Conservation (phyloP, 2,113 vertebrate species). For the Calypte anna region DNA sequence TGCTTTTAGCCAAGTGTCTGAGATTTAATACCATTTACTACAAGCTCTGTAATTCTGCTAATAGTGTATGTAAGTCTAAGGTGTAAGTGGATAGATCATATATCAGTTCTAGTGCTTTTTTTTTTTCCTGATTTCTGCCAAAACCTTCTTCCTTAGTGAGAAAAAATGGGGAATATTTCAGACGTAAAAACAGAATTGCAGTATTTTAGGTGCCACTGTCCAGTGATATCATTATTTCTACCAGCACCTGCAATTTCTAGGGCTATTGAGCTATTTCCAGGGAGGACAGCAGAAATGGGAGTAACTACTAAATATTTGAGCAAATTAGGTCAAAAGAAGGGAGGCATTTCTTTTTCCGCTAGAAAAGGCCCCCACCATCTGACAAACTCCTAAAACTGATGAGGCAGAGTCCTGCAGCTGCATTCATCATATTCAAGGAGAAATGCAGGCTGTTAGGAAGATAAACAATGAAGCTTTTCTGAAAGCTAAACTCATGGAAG, state of each 20-base stretch:
- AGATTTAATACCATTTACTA: not conserved
- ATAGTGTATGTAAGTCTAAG: not conserved
- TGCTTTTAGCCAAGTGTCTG: not conserved
- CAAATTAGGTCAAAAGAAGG: not conserved
- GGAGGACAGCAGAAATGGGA: not conserved
- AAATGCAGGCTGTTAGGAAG: not conserved
- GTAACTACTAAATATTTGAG: not conserved
- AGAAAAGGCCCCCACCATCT: not conserved
- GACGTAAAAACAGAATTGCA: not conserved
- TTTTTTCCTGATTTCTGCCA: not conserved
- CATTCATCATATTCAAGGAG: not conserved
- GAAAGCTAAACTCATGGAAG: not conserved
- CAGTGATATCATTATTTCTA: not conserved
- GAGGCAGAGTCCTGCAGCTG: slow-evolving; percentile 11
- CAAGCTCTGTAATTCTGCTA: not conserved
- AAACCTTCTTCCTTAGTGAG: not conserved
- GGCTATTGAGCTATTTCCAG: not conserved
- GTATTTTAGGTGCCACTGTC: not conserved
- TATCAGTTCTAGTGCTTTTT: not conserved
- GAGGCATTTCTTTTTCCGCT: not conserved
- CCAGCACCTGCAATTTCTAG: not conserved
- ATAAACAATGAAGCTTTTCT: slow-evolving; percentile 10
- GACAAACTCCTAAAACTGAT: not conserved
- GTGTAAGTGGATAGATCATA: not conserved
- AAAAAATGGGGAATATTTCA: not conserved